Evolutionary conservation across 2,888 invertebrate genomes (phyloP).

Genomic region (Caenorhabditis sulstoni): DNA sequence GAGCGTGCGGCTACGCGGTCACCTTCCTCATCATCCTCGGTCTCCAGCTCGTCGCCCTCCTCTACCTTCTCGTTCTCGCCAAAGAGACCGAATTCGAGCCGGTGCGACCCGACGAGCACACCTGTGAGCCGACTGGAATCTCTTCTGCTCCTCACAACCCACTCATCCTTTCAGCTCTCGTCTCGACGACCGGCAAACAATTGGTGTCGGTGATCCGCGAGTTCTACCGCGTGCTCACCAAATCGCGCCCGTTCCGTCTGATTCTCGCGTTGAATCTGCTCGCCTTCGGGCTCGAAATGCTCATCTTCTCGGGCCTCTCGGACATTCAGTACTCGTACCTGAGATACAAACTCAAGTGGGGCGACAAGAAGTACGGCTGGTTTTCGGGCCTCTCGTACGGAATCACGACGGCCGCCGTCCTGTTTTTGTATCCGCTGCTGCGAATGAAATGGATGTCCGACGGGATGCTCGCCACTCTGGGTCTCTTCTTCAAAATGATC

Average conservation of each 20-base stretch:
- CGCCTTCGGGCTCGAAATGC: constrained; percentile 69
- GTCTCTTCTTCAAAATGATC: constrained; percentile 79
- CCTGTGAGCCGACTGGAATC: constrained; percentile 49
- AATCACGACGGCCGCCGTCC: constrained; percentile 70
- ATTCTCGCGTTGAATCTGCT: constrained; percentile 68
- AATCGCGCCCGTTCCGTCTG: constrained; percentile 50
- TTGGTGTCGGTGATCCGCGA: constrained; percentile 54
- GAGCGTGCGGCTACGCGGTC: constrained; percentile 80
- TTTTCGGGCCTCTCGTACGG: constrained; percentile 75
- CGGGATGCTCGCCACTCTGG: constrained; percentile 78
- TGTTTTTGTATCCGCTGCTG: constrained; percentile 73
- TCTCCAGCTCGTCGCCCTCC: constrained; percentile 75
- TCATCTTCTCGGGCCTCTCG: constrained; percentile 57
- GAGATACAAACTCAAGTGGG: constrained; percentile 74
- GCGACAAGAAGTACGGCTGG: constrained; percentile 78
- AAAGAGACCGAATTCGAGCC: constrained; percentile 58
- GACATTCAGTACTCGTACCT: constrained; percentile 78
- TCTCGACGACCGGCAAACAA: constrained; percentile 48
- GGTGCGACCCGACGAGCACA: constrained; percentile 31
- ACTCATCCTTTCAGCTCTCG: constrained; percentile 40
- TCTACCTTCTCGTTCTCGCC: constrained; percentile 77
- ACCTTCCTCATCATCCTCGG: constrained; percentile 79
- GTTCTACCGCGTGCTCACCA: constrained; percentile 62
- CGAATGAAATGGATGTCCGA: constrained; percentile 75
- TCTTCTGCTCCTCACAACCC: too few relatives aligned